Base-by-base conservation (phyloP, 2,888 invertebrate genomes). In the Lycocerus yunnanus region DNA sequence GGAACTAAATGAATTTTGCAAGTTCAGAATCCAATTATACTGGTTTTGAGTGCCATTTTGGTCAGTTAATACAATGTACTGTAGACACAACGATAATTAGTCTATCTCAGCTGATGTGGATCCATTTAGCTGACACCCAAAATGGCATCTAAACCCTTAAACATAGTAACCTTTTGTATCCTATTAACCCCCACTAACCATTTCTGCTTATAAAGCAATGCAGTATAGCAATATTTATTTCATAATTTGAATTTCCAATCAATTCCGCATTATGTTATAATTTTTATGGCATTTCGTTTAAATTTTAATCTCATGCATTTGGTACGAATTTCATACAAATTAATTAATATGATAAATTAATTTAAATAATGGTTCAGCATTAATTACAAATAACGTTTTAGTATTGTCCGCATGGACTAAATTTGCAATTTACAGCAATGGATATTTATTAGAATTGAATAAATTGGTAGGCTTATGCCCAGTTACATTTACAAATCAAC, bases 21-120 rank as follows among this genome's bases (percentile, higher is more conserved):
- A 79, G 79, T 80, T 77, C 72, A 73, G 68, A 79, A 80, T 80
- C 75, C 79, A 79, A 80, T 80, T 80, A 80, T 71, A 69, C 74
- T 72, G 78, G 73, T 79, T 79, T 76, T 74, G 75, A 75, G 75
- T 77, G 79, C 79, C 73, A 77, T 75, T 77, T 78, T 78, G 80
- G 80, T 79, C 78, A 79, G 79, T 77, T 80, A 79, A 80, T 79
- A 72, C 77, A 68, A 78, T 80, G 75, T 80, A 78, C 73, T 78
- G 78, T 78, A 77, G 77, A 78, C 76, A 77, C 78, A 79, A 80
- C 72, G 76, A 77, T 77, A 77, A 76, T 75, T 75, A 75, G 75
- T 75, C 70, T 75, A 70, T 75, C 75, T 75, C 75, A 70, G 68
- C 71, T 69, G 69, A 69, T 61, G 72, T 43, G 69, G 60, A 75